Percentiles rank a stretch among this genome's conserved stretches.
Evolutionary conservation across 2,797 vertebrate genomes (phyloP).

Genomic region (Austrolebias charrua): DNA sequence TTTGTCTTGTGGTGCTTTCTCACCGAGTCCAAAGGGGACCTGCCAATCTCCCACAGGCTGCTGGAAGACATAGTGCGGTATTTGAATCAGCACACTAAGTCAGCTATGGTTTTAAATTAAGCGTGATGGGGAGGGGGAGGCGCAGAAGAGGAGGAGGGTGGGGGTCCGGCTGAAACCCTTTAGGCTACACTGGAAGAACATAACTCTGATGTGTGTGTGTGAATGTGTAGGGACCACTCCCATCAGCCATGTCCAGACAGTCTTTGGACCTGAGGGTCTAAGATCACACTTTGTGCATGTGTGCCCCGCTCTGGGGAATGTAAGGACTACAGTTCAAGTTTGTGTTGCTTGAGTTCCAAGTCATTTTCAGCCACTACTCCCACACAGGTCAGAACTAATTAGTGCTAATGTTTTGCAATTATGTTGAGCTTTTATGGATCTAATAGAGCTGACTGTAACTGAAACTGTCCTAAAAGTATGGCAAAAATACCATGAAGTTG

Average conservation of each 20-base stretch:
- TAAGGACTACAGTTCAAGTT: slow-evolving; percentile 47
- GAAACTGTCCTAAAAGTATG: slow-evolving; percentile 26
- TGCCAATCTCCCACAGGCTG: slow-evolving; percentile 79
- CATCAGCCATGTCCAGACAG: slow-evolving; percentile 37
- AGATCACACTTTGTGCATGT: slow-evolving; percentile 34
- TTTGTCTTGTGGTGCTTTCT: slow-evolving; percentile 81
- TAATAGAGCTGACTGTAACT: slow-evolving; percentile 46
- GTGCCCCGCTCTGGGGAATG: slow-evolving; percentile 49
- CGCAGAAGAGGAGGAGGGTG: slow-evolving; percentile 4
- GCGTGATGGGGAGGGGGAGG: slow-evolving; percentile 68
- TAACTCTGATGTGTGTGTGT: slow-evolving; percentile 64
- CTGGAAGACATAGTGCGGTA: slow-evolving; percentile 77
- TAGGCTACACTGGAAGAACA: slow-evolving; percentile 68
- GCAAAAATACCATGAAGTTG: slow-evolving; percentile 33
- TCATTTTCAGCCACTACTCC: slow-evolving; percentile 67
- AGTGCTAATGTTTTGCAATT: slow-evolving; percentile 52
- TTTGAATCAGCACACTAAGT: slow-evolving; percentile 80
- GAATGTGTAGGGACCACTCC: slow-evolving; percentile 49
- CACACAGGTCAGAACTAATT: slow-evolving; percentile 68
- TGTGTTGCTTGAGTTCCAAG: slow-evolving; percentile 50
- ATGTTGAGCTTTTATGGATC: slow-evolving; percentile 43
- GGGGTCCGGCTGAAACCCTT: slow-evolving; percentile 61
- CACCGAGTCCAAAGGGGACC: slow-evolving; percentile 69
- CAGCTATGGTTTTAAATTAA: slow-evolving; percentile 83
- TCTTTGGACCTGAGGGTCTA: slow-evolving; percentile 39